phyloP scores from a whole-genome alignment of 1,140 invertebrate genomes.

The Mercenaria mercenaria region DNA sequence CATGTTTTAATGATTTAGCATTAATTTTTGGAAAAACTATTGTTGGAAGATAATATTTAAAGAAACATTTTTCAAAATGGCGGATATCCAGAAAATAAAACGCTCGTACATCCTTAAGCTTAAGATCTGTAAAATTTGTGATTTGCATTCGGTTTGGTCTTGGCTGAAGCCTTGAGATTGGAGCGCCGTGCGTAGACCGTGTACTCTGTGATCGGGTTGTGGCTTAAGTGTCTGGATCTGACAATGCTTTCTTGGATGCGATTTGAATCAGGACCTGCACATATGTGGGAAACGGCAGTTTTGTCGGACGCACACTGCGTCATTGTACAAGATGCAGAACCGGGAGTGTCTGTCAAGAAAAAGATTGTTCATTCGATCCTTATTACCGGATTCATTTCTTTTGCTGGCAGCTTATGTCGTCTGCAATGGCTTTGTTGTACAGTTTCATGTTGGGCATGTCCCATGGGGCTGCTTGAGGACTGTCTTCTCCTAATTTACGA shows the following conservation, averaged over 20 bases:
- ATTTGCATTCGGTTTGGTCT: not conserved
- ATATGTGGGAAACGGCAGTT: not conserved
- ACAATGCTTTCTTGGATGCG: not conserved
- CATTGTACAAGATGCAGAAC: slow-evolving; percentile 5
- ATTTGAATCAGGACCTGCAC: not conserved
- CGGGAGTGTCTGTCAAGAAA: not conserved
- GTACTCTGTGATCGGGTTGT: not conserved
- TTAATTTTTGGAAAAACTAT: too few relatives aligned
- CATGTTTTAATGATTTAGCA: too few relatives aligned
- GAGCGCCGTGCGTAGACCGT: not conserved
- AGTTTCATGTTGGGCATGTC: slow-evolving; percentile 7
- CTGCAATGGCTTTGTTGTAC: slow-evolving; percentile 22
- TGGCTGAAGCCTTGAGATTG: not conserved
- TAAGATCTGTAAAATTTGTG: not conserved
- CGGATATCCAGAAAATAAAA: too few relatives aligned
- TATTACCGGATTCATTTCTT: not conserved
- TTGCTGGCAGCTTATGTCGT: slow-evolving; percentile 11
- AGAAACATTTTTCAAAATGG: too few relatives aligned
- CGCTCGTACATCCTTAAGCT: too few relatives aligned
- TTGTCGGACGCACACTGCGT: not conserved
- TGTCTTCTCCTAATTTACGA: not conserved
- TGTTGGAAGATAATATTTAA: too few relatives aligned
- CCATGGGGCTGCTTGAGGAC: not conserved
- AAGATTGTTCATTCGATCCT: not conserved
- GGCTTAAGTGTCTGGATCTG: not conserved